phyloP scores from a whole-genome alignment of 1,140 invertebrate species.

The Sipha flava region DNA sequence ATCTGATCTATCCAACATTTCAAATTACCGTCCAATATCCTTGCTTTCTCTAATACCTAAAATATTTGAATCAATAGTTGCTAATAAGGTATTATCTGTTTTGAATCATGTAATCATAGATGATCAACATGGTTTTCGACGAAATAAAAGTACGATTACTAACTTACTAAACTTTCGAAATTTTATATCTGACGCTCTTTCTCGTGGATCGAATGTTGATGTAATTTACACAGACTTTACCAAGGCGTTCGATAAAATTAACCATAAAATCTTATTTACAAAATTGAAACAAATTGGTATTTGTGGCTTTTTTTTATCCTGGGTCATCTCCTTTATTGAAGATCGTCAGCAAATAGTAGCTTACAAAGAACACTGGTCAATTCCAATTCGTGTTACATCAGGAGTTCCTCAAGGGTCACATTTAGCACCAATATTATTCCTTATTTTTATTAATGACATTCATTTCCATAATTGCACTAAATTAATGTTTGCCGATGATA shows the following conservation, averaged over 20 bases:
- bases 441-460: conserved; percentile 41
- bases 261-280: too few relatives aligned
- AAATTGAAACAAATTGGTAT: too few relatives aligned
- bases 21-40: neutral
- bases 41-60: neutral
- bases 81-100: neutral
- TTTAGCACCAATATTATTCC: conserved; percentile 39
- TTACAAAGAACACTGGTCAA: too few relatives aligned
- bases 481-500: conserved; percentile 39
- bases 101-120: neutral
- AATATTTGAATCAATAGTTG: neutral
- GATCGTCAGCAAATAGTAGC: conserved; percentile 32
- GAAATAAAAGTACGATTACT: neutral
- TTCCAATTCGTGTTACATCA: conserved; percentile 20
- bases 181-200: neutral
- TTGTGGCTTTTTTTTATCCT: too few relatives aligned
- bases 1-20: neutral
- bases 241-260: too few relatives aligned
- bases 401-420: conserved; percentile 40
- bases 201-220: neutral
- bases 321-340: too few relatives aligned
- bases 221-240: neutral
- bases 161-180: neutral
- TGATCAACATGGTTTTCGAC: neutral
- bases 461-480: conserved; percentile 29